These are phyloP conservation scores for Doryteuthis pealeii DNA, from an alignment of 1,140 invertebrate species.

Conservation along the genomic window DNA sequence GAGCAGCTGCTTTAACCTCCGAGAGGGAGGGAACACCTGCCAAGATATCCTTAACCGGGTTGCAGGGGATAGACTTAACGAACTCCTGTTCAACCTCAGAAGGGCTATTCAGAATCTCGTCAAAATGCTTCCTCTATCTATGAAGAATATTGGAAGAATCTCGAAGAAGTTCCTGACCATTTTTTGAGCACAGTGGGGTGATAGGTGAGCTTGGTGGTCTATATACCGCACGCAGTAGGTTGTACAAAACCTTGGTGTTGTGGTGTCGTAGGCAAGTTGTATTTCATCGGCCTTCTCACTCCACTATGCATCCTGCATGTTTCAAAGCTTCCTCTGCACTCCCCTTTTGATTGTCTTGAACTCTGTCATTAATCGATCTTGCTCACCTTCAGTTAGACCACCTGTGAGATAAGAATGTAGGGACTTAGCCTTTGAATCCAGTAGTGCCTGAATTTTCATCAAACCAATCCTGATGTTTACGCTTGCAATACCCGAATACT, in stretches of 20 bases:
- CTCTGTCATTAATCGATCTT: background rate
- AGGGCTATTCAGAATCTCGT: background rate
- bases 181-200: background rate
- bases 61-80: background rate
- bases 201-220: background rate
- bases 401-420: background rate
- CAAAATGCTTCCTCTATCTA: background rate
- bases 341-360: background rate
- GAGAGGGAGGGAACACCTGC: background rate
- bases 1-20: background rate
- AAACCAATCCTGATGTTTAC: background rate
- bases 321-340: background rate
- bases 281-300: background rate
- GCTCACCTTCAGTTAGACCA: background rate
- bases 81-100: background rate
- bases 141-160: background rate
- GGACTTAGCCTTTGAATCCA: background rate
- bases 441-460: background rate
- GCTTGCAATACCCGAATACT: background rate
- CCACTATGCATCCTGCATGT: background rate
- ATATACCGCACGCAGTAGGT: background rate
- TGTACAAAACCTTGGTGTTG: background rate
- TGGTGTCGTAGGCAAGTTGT: background rate
- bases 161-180: background rate
- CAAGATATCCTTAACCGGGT: background rate